These are phyloP conservation scores for Cerastis leucographa DNA, from an alignment of 2,888 invertebrate genomes.

Conservation along the genomic window DNA sequence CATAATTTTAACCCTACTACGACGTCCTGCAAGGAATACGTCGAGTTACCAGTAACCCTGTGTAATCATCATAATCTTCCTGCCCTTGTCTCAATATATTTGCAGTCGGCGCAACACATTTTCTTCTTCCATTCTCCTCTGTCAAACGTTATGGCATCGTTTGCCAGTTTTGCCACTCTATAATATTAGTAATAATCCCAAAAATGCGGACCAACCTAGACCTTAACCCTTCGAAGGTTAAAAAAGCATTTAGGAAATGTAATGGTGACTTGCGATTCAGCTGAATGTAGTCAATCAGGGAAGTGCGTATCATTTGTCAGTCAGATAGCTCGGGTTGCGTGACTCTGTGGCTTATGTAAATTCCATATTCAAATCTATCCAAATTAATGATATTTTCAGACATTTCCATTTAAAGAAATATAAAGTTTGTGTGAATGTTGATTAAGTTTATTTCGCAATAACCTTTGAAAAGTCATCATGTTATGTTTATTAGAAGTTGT, in stretches of 20 bases:
- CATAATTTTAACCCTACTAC: too few species aligned
- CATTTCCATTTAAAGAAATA: not conserved
- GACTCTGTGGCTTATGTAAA: constrained; percentile 1
- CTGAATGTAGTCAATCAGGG: not conserved
- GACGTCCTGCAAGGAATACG: too few species aligned
- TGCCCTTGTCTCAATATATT: too few species aligned
- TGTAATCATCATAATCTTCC: too few species aligned
- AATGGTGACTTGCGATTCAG: constrained; percentile 1
- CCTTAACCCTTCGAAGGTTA: constrained; percentile 3
- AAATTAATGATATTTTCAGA: not conserved
- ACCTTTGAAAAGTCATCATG: not conserved
- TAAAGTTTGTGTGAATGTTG: not conserved
- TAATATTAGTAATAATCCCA: not conserved
- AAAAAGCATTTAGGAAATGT: constrained; percentile 9
- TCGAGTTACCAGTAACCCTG: too few species aligned
- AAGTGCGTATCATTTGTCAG: constrained; percentile 9
- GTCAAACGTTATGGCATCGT: too few species aligned
- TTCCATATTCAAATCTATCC: constrained; percentile 5
- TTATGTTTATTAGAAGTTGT: too few species aligned
- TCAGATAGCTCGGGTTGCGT: not conserved
- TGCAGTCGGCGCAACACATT: too few species aligned
- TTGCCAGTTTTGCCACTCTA: too few species aligned
- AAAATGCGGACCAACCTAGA: not conserved
- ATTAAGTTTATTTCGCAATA: not conserved
- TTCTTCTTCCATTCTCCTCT: too few species aligned